Conservation (phyloP, 2,797 vertebrate species). For the Carcharodon carcharias region DNA sequence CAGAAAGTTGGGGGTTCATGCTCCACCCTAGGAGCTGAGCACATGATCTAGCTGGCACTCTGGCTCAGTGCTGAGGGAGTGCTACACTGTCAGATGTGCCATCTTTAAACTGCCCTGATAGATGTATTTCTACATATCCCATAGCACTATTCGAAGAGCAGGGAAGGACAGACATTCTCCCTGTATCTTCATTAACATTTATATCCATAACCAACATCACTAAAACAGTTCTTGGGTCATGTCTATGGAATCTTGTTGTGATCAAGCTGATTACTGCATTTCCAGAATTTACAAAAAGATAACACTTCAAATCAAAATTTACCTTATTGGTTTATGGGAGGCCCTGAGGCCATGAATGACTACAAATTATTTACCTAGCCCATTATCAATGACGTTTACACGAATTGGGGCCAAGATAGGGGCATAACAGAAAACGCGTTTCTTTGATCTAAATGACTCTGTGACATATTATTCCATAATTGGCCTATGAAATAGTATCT, state of each 20-base stretch:
- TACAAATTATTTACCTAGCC: background rate
- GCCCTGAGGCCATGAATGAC: background rate
- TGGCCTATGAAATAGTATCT: background rate
- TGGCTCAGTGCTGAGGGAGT: background rate
- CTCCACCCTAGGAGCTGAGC: background rate
- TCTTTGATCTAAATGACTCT: background rate
- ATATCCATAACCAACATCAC: background rate
- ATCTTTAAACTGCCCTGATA: background rate
- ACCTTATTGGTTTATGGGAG: background rate
- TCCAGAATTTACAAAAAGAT: background rate
- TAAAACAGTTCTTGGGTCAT: background rate
- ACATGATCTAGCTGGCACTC: background rate
- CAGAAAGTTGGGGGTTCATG: background rate
- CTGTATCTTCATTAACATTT: no score
- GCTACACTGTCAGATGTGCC: background rate
- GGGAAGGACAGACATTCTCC: background rate
- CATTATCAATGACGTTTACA: background rate
- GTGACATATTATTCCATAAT: no score
- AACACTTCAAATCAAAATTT: background rate
- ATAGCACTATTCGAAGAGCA: background rate
- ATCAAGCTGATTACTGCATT: background rate
- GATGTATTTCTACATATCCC: background rate
- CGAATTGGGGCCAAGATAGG: no score
- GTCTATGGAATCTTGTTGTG: background rate
- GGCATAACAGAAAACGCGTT: background rate